These are phyloP conservation scores for Cabera pusaria DNA, from an alignment of 2,888 invertebrate genomes.

Conservation along the genomic window DNA sequence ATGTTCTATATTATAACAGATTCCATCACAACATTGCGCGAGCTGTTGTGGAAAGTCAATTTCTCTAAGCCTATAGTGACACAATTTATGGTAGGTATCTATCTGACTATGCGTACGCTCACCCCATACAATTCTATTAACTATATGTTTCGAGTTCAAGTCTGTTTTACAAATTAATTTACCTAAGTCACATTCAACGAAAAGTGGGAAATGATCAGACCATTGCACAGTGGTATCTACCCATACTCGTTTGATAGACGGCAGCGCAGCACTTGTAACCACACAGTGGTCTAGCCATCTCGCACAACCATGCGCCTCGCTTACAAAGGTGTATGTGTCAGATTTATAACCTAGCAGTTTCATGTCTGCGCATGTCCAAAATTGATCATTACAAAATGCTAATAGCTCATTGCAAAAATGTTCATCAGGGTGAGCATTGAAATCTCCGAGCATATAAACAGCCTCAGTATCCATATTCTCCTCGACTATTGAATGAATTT, in stretches of 20 bases:
- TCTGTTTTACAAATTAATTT: neutral
- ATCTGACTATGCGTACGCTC: conserved; percentile 6
- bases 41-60: conserved; percentile 14
- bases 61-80: conserved; percentile 8
- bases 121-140: conserved; percentile 4
- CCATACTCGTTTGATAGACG: conserved; percentile 2
- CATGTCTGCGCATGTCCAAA: neutral
- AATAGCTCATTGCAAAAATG: neutral
- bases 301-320: neutral
- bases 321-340: conserved; percentile 5
- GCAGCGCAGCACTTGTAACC: conserved; percentile 8
- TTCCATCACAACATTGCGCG: conserved; percentile 9
- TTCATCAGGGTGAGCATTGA: neutral
- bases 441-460: neutral
- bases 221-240: conserved; percentile 5
- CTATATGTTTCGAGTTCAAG: too few relatives aligned
- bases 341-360: neutral
- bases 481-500: conserved; percentile 12
- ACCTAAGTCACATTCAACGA: conserved; percentile 6
- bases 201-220: conserved; percentile 10
- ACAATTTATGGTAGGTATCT: conserved; percentile 1
- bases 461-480: conserved; percentile 4
- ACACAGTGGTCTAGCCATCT: neutral
- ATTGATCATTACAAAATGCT: neutral
- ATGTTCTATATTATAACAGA: conserved; percentile 10